A percentile compares a stretch with the other conserved stretches of the same genome.
These are phyloP conservation scores for Drosophila cognata DNA, from an alignment of 2,888 invertebrate species.

Conservation along the genomic window DNA sequence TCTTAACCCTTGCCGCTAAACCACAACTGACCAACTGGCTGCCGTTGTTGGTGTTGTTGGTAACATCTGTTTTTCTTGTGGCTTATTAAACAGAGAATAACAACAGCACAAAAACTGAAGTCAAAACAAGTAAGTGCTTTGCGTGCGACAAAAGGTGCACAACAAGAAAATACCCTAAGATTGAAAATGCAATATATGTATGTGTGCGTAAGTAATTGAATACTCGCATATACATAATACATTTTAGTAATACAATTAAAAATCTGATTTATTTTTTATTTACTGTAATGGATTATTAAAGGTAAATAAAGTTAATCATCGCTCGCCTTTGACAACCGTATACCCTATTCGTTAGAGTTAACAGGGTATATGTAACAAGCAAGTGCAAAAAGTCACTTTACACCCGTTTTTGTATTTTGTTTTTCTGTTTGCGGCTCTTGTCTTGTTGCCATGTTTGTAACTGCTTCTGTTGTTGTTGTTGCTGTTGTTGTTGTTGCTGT, in stretches of 20 bases:
- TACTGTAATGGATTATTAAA: neutral
- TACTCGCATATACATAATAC: neutral
- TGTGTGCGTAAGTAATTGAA: neutral
- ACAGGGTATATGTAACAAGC: constrained; percentile 34
- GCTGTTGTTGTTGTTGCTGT: neutral
- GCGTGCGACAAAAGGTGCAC: neutral
- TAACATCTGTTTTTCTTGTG: constrained; percentile 56
- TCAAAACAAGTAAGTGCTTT: constrained; percentile 6
- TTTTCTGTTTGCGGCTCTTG: constrained; percentile 24
- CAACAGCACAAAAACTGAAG: constrained; percentile 16
- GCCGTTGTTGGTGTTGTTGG: constrained; percentile 25
- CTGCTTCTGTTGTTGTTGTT: constrained; percentile 15
- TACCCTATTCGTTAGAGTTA: neutral
- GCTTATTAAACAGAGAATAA: constrained; percentile 29
- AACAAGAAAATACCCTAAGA: constrained; percentile 14
- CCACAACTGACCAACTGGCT: constrained; percentile 63
- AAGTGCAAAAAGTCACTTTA: constrained; percentile 52
- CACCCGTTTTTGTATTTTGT: constrained; percentile 35
- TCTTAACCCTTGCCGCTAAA: constrained; percentile 51
- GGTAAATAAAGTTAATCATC: neutral
- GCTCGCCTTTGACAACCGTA: neutral
- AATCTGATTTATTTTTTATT: neutral
- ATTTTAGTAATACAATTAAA: neutral
- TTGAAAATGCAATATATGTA: neutral
- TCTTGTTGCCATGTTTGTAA: constrained; percentile 56